These are phyloP conservation scores for Lepus europaeus DNA, from an alignment of 2,113 vertebrate genomes.

Conservation along the genomic window DNA sequence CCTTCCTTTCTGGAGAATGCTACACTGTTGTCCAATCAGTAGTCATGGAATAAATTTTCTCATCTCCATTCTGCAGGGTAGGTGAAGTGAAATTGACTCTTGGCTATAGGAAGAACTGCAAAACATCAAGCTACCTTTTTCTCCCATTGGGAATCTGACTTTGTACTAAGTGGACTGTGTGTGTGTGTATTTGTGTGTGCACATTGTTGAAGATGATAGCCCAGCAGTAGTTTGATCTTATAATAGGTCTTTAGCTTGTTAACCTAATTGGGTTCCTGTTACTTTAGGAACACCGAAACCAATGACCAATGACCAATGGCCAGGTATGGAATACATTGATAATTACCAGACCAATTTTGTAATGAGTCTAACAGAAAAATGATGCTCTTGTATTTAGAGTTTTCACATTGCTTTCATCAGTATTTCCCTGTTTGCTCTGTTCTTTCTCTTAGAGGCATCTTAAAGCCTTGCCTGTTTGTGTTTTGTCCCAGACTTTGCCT, in stretches of 20 bases:
- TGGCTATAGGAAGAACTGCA: not conserved
- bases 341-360: conserved; percentile 23
- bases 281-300: conserved; percentile 7
- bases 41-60: not conserved
- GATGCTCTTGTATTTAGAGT: not conserved
- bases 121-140: not conserved
- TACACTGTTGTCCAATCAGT: not conserved
- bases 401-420: not conserved
- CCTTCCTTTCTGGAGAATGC: not conserved
- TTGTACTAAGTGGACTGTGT: not conserved
- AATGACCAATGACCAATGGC: not conserved
- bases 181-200: not conserved
- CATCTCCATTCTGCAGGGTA: not conserved
- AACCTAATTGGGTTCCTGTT: not conserved
- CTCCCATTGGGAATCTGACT: not conserved
- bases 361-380: conserved; percentile 26
- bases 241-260: not conserved
- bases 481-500: conserved; percentile 24
- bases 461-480: not conserved
- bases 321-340: not conserved
- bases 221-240: not conserved
- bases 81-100: not conserved
- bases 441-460: not conserved
- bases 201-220: not conserved
- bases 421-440: conserved; percentile 34